Percentiles rank a stretch among this genome's conserved stretches.
These are phyloP conservation scores for Ictalurus punctatus DNA, from an alignment of 2,113 vertebrate species.

Conservation along the genomic window DNA sequence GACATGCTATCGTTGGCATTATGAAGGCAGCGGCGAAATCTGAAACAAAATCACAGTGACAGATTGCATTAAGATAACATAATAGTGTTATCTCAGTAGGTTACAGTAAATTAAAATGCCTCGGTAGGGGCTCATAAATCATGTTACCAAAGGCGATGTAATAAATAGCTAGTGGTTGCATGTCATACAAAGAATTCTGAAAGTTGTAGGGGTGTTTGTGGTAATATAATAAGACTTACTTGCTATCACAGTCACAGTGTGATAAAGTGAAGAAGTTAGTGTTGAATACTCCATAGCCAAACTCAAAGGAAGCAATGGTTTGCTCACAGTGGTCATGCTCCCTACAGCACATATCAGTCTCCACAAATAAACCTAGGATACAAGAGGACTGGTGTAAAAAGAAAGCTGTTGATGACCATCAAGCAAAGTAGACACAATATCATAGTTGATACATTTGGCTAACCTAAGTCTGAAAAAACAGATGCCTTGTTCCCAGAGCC, in stretches of 20 bases:
- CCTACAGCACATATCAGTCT: constrained; percentile 83
- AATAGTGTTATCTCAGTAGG: neutral
- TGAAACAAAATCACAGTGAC: constrained; percentile 50
- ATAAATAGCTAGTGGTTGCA: neutral
- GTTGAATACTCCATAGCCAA: constrained; percentile 83
- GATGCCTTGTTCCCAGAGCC: constrained; percentile 80
- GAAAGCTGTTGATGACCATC: neutral
- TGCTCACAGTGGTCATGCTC: constrained; percentile 84
- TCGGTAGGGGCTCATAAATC: neutral
- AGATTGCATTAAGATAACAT: constrained; percentile 15
- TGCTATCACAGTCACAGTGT: constrained; percentile 86
- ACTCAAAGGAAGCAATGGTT: constrained; percentile 77
- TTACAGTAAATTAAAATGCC: neutral
- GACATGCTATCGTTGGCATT: constrained; percentile 75
- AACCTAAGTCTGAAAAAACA: constrained; percentile 77
- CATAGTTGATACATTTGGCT: constrained; percentile 29
- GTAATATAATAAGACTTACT: constrained; percentile 62
- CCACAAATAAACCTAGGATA: constrained; percentile 77
- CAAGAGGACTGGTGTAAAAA: neutral
- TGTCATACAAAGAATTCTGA: neutral
- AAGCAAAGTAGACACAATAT: neutral
- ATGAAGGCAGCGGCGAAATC: constrained; percentile 80
- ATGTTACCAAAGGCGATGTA: constrained; percentile 4
- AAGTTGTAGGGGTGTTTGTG: neutral
- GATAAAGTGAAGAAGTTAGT: constrained; percentile 85